A percentile compares a stretch with the other conserved stretches of the same genome.
phyloP scores from a whole-genome alignment of 2,797 vertebrate species.

The Mionectes olivaceus region DNA sequence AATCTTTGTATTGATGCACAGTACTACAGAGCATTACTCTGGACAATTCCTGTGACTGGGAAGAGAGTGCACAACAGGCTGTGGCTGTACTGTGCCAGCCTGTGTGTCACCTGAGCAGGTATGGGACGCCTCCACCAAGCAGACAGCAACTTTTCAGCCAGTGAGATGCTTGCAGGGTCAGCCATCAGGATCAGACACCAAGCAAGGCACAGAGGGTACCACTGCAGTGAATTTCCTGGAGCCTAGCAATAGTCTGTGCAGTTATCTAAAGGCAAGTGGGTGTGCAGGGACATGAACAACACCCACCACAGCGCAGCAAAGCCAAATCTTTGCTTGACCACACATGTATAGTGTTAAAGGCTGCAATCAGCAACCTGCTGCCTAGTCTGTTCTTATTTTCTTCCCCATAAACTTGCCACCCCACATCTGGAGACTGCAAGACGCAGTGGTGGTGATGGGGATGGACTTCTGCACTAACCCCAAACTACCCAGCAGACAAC shows the following conservation, averaged over 20 bases:
- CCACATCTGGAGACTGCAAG: background rate
- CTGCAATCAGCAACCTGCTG: background rate
- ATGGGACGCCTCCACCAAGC: background rate
- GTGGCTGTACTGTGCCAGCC: background rate
- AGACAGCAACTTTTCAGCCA: background rate
- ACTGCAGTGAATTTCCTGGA: background rate
- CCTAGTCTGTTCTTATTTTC: background rate
- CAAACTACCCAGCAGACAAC: background rate
- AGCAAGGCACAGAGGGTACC: background rate
- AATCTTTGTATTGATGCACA: background rate
- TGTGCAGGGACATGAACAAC: background rate
- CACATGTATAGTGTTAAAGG: rapidly evolving
- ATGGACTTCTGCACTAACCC: background rate
- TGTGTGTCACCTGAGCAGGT: background rate
- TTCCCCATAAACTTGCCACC: background rate
- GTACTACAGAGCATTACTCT: background rate
- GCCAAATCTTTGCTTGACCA: background rate
- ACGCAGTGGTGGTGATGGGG: too few relatives aligned
- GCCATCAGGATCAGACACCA: background rate
- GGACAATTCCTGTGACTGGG: background rate
- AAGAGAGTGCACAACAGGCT: background rate
- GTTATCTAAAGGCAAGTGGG: background rate
- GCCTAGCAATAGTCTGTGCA: background rate
- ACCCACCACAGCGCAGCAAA: background rate
- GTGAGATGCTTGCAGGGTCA: background rate